Conservation (phyloP, 2,797 vertebrate genomes). For the Catharus ustulatus region DNA sequence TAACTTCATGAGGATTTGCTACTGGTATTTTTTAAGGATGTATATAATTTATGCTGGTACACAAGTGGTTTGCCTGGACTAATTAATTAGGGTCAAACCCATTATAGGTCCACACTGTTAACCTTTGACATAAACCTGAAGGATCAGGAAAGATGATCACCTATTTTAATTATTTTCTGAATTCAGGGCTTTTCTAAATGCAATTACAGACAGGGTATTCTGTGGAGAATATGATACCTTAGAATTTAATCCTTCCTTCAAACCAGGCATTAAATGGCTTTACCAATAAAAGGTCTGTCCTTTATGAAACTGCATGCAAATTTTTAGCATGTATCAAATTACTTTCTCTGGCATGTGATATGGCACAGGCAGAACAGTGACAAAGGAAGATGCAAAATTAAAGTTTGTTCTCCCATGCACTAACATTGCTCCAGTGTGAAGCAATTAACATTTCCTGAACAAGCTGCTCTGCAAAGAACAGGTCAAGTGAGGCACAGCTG, state of each 20-base stretch:
- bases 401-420: background rate
- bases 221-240: background rate
- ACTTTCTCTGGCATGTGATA: background rate
- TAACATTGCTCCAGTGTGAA: background rate
- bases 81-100: conserved; percentile 40
- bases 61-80: background rate
- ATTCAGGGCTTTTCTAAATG: fast-evolving
- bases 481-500: background rate
- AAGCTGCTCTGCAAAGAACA: background rate
- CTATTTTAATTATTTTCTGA: conserved; percentile 29
- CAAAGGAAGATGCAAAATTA: background rate
- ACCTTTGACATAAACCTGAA: conserved; percentile 28
- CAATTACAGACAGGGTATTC: background rate
- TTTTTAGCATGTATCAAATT: background rate
- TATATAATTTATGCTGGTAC: background rate
- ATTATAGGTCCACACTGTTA: background rate
- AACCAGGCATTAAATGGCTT: background rate
- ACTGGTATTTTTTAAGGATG: background rate
- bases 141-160: background rate
- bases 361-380: background rate
- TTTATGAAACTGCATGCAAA: background rate
- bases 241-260: background rate
- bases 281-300: background rate
- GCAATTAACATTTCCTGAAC: background rate
- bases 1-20: background rate